Conservation (phyloP, 2,113 vertebrate species). For the Vidua chalybeata region DNA sequence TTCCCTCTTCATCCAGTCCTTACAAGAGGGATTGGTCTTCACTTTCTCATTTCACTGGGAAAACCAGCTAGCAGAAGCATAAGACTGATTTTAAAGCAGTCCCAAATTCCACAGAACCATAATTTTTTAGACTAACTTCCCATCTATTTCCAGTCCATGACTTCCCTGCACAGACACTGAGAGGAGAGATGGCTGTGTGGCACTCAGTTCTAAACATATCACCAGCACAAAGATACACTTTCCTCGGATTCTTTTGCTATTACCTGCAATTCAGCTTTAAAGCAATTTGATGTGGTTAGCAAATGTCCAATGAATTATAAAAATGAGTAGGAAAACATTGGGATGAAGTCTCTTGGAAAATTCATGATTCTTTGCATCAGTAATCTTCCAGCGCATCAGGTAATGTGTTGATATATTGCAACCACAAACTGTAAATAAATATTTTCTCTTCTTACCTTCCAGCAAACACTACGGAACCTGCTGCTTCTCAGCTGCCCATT, state of each 20-base stretch:
- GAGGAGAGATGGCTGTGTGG: neutral
- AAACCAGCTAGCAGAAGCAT: neutral
- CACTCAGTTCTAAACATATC: neutral
- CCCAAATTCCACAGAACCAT: neutral
- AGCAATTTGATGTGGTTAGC: conserved; percentile 49
- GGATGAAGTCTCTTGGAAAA: conserved; percentile 71
- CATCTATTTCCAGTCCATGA: neutral
- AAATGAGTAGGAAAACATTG: conserved; percentile 51
- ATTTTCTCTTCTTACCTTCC: conserved; percentile 90
- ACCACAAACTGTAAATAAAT: conserved; percentile 85
- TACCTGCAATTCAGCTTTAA: conserved; percentile 37
- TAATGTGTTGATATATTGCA: conserved; percentile 78
- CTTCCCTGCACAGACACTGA: neutral
- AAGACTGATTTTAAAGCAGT: neutral
- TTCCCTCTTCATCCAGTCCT: neutral
- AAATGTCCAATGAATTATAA: conserved; percentile 73
- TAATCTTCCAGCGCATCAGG: conserved; percentile 75
- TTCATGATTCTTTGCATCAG: conserved; percentile 70
- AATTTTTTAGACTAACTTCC: neutral
- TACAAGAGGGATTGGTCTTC: neutral
- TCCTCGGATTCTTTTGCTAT: conserved; percentile 7
- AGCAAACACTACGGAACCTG: conserved; percentile 90
- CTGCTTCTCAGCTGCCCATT: conserved; percentile 94
- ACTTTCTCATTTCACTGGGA: neutral
- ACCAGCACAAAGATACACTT: neutral